Conservation (phyloP, 1,140 invertebrate genomes). For the Hypsibius dujardini region DNA sequence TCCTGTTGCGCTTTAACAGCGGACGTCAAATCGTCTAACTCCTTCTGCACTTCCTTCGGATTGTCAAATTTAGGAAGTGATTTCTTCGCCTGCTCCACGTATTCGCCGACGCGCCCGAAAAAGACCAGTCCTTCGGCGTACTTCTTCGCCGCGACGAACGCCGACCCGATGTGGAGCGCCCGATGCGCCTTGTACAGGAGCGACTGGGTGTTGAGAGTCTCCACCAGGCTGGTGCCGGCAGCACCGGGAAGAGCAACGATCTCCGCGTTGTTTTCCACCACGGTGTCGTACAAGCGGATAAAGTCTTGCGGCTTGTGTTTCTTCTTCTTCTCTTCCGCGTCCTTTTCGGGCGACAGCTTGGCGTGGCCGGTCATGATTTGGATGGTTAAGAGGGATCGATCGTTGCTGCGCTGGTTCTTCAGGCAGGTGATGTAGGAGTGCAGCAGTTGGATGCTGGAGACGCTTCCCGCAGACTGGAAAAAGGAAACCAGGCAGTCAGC, state of each 20-base stretch:
- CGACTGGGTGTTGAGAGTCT: slow-evolving; percentile 35
- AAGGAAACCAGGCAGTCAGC: too few species aligned
- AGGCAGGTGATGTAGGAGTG: slow-evolving; percentile 19
- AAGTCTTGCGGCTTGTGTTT: slow-evolving; percentile 67
- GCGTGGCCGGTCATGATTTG: neutral
- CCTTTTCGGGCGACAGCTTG: slow-evolving; percentile 26
- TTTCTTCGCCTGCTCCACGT: slow-evolving; percentile 36
- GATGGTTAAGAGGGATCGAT: slow-evolving; percentile 20
- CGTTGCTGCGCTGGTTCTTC: slow-evolving; percentile 26
- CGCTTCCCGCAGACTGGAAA: too few species aligned
- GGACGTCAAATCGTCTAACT: slow-evolving; percentile 37
- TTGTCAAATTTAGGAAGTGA: slow-evolving; percentile 24
- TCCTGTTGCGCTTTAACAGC: slow-evolving; percentile 57
- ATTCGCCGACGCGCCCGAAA: slow-evolving; percentile 48
- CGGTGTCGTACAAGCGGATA: slow-evolving; percentile 79
- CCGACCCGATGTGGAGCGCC: slow-evolving; percentile 73
- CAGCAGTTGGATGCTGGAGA: slow-evolving; percentile 27
- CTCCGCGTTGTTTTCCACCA: slow-evolving; percentile 32
- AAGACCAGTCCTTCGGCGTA: slow-evolving; percentile 75
- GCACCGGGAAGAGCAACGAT: slow-evolving; percentile 6
- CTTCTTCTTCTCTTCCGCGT: slow-evolving; percentile 36
- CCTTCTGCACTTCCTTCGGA: slow-evolving; percentile 30
- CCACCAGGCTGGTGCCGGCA: slow-evolving; percentile 10
- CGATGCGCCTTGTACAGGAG: slow-evolving; percentile 44
- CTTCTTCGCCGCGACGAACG: slow-evolving; percentile 54